phyloP scores from a whole-genome alignment of 2,797 vertebrate species.

The Gymnopithys bicolor region DNA sequence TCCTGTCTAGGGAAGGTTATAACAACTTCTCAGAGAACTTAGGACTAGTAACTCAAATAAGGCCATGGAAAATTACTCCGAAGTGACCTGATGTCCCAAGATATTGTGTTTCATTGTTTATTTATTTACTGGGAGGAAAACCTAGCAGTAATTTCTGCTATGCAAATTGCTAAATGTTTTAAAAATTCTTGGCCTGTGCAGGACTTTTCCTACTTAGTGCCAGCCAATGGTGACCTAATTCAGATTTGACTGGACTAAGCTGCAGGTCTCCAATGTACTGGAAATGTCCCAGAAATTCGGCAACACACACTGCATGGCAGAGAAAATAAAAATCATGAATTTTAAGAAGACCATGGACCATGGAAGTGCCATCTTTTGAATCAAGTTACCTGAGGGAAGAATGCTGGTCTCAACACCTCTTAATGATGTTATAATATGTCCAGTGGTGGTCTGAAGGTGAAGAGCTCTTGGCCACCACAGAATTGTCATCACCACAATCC shows the following conservation, averaged over 20 bases:
- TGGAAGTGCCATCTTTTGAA: not conserved
- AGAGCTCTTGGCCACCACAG: not conserved
- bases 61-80: slow-evolving; percentile 26
- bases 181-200: slow-evolving; percentile 40
- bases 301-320: not conserved
- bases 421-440: not conserved
- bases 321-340: not conserved
- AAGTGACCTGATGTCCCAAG: slow-evolving; percentile 11
- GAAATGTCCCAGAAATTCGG: not conserved
- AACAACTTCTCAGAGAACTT: slow-evolving; percentile 5
- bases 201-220: slow-evolving; percentile 33
- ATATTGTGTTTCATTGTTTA: slow-evolving; percentile 60
- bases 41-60: not conserved
- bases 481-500: no score
- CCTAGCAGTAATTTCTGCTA: slow-evolving; percentile 45
- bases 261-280: not conserved
- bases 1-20: not conserved
- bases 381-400: not conserved
- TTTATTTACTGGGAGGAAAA: slow-evolving; percentile 55
- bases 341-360: not conserved
- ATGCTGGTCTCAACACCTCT: not conserved
- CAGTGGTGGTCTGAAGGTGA: not conserved
- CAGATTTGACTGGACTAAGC: not conserved
- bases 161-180: slow-evolving; percentile 28
- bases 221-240: slow-evolving; percentile 5